Base-by-base conservation (phyloP, 2,797 vertebrate species). In the Nasua narica region DNA sequence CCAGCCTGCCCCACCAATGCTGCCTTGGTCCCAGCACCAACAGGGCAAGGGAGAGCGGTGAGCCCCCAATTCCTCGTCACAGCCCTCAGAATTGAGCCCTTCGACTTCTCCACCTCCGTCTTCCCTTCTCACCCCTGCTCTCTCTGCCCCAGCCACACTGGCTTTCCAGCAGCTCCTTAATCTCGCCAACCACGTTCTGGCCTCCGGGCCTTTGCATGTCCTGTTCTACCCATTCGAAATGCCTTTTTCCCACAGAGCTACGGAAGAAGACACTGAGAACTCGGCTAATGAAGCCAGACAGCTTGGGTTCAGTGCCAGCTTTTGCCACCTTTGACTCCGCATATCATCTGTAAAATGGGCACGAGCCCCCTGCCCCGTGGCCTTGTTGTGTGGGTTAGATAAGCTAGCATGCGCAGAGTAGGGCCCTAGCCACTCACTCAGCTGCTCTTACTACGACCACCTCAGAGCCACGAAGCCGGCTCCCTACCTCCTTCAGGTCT, bases 221-320 rank as follows among this genome's bases (percentile, higher is more conserved):
- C 91, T 46, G n/a, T 27, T 46, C 43, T 23, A n/a, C 11, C 46
- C 54, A 8, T 6, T 8, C 1, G 6, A 82, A 85, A 76, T 3
- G n/a, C 25, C 69, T n/a, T 86, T 74, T 40, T 23, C 25, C 87
- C 35, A 76, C 29, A 69, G n/a, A 67, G 37, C 52, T 7, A 2
- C 0, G 5, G 65, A 46, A 27, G 0, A 13, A 27, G 29, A 40
- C 27, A 5, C 32, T 14, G 52, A 70, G 27, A 23, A 19, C 0
- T 7, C 0, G 16, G 9, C 35, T 8, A 8, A 23, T 2, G 48
- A n/a, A 12, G 89, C 6, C 1, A 2, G 32, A 29, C 13, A 32
- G 69, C 91, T 65, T 1, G 23, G 32, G 37, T 21, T 1, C 6
- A 78, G 29, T 0, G 19, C 27, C 50, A n/a, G 76, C 65, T 37